Evolutionary conservation across 2,113 vertebrate genomes (phyloP).

Genomic region (Hipposideros armiger): DNA sequence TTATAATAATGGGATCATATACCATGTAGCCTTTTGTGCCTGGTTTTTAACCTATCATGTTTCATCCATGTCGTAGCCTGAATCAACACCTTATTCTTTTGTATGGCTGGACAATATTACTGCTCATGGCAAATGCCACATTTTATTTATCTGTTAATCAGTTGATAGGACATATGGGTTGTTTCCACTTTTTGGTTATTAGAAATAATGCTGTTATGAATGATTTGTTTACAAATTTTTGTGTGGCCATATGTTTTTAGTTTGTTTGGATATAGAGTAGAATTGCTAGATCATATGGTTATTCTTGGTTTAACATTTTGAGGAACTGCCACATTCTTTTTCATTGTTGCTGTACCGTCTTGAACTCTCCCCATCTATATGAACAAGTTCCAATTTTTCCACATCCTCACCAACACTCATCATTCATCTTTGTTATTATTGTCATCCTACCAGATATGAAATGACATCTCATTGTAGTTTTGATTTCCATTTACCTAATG

Average conservation of each 20-base stretch:
- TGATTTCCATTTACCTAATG: neutral
- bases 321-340: neutral
- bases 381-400: neutral
- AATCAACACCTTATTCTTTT: neutral
- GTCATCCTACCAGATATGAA: neutral
- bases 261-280: neutral
- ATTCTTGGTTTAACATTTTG: neutral
- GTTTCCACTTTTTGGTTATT: neutral
- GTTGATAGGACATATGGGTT: neutral
- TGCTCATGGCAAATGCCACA: neutral
- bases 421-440: neutral
- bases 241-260: neutral
- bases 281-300: neutral
- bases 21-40: too few species aligned
- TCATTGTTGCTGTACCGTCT: rapidly evolving
- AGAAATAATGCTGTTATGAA: neutral
- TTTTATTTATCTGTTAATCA: neutral
- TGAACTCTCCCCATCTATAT: neutral
- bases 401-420: neutral
- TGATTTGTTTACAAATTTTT: neutral
- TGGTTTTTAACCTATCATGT: neutral
- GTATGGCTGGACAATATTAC: neutral
- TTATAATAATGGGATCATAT: neutral
- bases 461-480: neutral
- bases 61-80: neutral